These are phyloP conservation scores for Guaruba guarouba DNA, from an alignment of 2,113 vertebrate species.

Conservation along the genomic window DNA sequence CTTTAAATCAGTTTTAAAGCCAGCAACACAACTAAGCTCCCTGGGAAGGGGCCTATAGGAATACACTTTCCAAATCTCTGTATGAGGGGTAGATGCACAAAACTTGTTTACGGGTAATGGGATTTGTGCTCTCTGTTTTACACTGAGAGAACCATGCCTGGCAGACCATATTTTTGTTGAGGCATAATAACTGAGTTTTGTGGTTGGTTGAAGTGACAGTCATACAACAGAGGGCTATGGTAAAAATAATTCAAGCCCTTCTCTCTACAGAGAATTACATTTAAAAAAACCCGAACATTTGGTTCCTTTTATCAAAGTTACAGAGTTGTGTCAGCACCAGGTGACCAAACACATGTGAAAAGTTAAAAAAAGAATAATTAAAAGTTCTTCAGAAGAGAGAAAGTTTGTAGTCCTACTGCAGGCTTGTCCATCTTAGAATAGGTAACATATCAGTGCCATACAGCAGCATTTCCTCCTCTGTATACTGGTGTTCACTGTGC, in stretches of 20 bases:
- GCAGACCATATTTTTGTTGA: background rate
- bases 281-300: background rate
- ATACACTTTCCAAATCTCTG: background rate
- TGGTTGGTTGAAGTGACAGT: background rate
- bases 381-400: background rate
- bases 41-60: background rate
- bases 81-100: background rate
- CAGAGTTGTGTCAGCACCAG: background rate
- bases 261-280: background rate
- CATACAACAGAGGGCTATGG: background rate
- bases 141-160: background rate
- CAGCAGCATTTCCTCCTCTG: background rate
- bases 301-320: background rate
- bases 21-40: background rate
- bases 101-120: background rate
- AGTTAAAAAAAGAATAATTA: background rate
- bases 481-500: background rate
- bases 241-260: background rate
- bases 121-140: background rate
- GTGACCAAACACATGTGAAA: background rate
- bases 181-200: background rate
- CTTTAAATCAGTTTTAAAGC: background rate
- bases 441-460: background rate
- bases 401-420: background rate
- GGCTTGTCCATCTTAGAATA: background rate